Percentiles rank a stretch among this genome's conserved stretches.
Conservation (phyloP, 2,113 vertebrate genomes). For the Pseudorasbora parva region DNA sequence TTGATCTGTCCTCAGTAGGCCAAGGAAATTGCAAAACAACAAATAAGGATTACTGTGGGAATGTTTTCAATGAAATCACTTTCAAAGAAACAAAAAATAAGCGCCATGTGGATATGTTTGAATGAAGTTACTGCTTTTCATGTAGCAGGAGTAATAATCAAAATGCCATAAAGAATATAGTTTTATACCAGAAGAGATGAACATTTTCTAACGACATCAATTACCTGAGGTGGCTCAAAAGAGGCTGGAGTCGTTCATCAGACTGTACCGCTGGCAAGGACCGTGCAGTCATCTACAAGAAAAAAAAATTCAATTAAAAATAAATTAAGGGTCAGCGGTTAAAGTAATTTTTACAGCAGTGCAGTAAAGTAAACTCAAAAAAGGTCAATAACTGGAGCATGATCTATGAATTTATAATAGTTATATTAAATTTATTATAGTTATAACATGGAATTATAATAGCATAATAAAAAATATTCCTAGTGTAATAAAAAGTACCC, state of each 20-base stretch:
- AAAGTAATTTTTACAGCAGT: neutral
- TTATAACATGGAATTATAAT: no score
- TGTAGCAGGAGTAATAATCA: constrained; percentile 17
- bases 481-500: neutral
- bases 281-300: constrained; percentile 88
- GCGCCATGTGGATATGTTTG: neutral
- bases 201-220: constrained; percentile 31
- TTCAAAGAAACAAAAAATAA: neutral
- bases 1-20: neutral
- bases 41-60: constrained; percentile 1
- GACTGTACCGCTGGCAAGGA: constrained; percentile 89
- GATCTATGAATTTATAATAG: neutral
- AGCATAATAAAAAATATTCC: neutral
- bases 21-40: neutral
- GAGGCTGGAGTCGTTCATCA: constrained; percentile 95
- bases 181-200: constrained; percentile 6
- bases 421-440: no score
- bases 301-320: constrained; percentile 45
- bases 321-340: constrained; percentile 11
- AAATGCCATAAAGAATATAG: constrained; percentile 24
- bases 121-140: neutral
- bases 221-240: constrained; percentile 97
- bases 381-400: constrained; percentile 7
- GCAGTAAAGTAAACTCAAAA: neutral
- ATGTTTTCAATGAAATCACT: neutral